Evolutionary conservation across 92 coral and sea anemone genomes (phyloP).

Genomic region (Actinostola sp.): DNA sequence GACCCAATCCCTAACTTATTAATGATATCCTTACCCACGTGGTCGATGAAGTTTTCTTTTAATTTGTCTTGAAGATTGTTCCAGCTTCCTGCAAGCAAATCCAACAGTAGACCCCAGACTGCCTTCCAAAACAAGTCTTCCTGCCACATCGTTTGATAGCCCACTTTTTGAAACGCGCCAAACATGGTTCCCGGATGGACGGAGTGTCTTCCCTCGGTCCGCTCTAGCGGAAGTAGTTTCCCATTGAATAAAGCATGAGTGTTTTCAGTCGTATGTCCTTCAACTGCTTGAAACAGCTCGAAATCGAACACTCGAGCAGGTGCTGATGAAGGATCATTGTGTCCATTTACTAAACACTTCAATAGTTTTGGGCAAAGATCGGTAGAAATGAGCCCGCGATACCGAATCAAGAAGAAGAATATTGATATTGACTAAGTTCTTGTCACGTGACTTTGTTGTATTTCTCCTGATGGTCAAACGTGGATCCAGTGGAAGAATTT

Average conservation of each 20-base stretch:
- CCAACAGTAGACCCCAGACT: slow-evolving; percentile 48
- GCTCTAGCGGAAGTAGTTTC: slow-evolving; percentile 51
- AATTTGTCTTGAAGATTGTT: slow-evolving; percentile 28
- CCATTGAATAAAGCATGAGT: slow-evolving; percentile 83
- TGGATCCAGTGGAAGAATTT: slow-evolving; percentile 70
- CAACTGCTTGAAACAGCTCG: slow-evolving; percentile 86
- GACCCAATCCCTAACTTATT: no score
- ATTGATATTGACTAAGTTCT: slow-evolving; percentile 64
- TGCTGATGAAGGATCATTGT: slow-evolving; percentile 27
- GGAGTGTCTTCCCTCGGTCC: not conserved
- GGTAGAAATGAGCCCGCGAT: slow-evolving; percentile 89
- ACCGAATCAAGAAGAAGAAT: slow-evolving; percentile 78
- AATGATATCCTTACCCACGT: slow-evolving; percentile 32
- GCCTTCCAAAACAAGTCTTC: slow-evolving; percentile 70
- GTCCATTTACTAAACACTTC: slow-evolving; percentile 64
- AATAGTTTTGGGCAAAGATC: slow-evolving; percentile 84
- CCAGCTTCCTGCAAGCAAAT: slow-evolving; percentile 39
- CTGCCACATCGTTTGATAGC: slow-evolving; percentile 70
- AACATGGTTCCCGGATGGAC: slow-evolving; percentile 28
- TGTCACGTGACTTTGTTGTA: slow-evolving; percentile 27
- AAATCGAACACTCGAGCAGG: slow-evolving; percentile 74
- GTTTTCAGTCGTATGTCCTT: slow-evolving; percentile 81
- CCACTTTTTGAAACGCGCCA: slow-evolving; percentile 23
- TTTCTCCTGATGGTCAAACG: slow-evolving; percentile 53
- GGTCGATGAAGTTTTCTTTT: slow-evolving; percentile 50